Conservation (phyloP, 2,113 vertebrate genomes). For the Urocynchramus pylzowi region DNA sequence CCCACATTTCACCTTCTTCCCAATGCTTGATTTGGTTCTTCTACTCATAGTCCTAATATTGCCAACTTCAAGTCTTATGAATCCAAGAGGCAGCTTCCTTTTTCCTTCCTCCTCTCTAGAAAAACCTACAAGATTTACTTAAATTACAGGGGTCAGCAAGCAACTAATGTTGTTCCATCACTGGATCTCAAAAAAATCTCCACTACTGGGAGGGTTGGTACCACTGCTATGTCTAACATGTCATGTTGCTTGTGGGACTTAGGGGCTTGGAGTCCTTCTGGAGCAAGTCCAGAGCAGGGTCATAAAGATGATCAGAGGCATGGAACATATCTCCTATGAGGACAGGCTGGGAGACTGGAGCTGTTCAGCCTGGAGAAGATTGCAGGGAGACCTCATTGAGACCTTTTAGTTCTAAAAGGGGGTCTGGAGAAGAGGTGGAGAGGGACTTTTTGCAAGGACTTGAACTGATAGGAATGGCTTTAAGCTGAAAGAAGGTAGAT, state of each 20-base stretch:
- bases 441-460: background rate
- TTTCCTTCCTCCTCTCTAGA: background rate
- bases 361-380: background rate
- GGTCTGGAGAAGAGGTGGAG: background rate
- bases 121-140: background rate
- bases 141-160: background rate
- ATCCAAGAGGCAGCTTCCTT: background rate
- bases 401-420: background rate
- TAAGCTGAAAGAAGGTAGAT: background rate
- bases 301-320: background rate
- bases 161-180: background rate
- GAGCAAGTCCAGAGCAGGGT: background rate
- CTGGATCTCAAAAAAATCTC: background rate
- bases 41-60: background rate
- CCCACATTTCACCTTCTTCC: background rate
- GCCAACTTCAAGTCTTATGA: background rate
- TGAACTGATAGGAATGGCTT: background rate
- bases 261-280: background rate
- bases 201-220: fast-evolving
- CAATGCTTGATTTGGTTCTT: background rate
- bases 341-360: background rate
- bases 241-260: fast-evolving
- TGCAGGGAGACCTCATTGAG: background rate
- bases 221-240: background rate
- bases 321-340: background rate